Base-by-base conservation (phyloP, 2,797 vertebrate genomes). In the Lepilemur septentrionalis region DNA sequence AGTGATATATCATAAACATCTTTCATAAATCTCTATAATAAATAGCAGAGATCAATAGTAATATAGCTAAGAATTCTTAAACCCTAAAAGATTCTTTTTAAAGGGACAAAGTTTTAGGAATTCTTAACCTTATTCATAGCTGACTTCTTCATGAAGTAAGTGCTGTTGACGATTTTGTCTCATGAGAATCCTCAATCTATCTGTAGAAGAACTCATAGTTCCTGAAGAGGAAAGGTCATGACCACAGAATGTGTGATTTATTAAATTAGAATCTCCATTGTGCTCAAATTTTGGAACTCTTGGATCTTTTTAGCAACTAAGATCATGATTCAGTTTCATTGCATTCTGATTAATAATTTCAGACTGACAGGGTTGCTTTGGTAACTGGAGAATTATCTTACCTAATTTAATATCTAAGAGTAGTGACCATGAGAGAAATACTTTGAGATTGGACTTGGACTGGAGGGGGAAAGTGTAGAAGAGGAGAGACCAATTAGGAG, bases 391-490 rank as follows among this genome's bases (percentile, higher is more conserved):
- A 80, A 55, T 69, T 80, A 15, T 88, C 38, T 94, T 70, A 48
- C 61, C 32, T 87, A 59, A 32, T 95, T 87, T 65, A 46, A 46
- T 91, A 80, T 91, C 72, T 91, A 57, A 84, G 48, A 91, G 85
- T 48, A 52, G 30, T 67, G 25, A 59, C 20, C 46, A 13, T 30
- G 32, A 18, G 25, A 52, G 65, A 84, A 35, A 52, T 61, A 63
- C 73, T 92, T 91, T 79, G 78, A 78, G 28, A 75, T 41, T 91
- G 41, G 28, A 59, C 10, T 67, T 79, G 25, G 41, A 14, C 35
- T 59, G 50, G 41, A 67, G 73, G 50, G 46, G 52, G 25, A 69
- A 52, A 52, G 20, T 11, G 14, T 13, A 83, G 48, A 48, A 72
- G 32, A 48, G 63, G 81, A 80, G 78, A 89, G 88, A 73, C 14